Evolutionary conservation across 2,888 invertebrate genomes (phyloP), one percentile per base, ranked within the genome.

Genomic region (Fragum sueziense): DNA sequence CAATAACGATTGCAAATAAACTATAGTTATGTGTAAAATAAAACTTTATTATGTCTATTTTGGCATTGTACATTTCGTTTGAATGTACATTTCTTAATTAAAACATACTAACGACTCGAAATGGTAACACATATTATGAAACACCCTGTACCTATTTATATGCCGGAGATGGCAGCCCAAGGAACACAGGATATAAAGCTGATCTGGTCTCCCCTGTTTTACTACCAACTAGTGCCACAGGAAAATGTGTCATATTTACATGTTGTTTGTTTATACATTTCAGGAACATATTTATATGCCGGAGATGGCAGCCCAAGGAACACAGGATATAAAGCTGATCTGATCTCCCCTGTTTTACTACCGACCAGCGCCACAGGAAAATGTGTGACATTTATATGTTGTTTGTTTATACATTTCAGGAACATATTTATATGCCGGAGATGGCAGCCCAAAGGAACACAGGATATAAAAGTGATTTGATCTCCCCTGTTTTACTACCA

Each of bases 81-180:
- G n/a, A n/a, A n/a, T n/a, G n/a, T n/a, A n/a, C n/a, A n/a, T n/a
- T n/a, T n/a, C n/a, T n/a, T n/a, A n/a, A n/a, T n/a, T n/a, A n/a
- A n/a, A n/a, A n/a, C n/a, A n/a, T n/a, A n/a, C n/a, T n/a, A n/a
- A n/a, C n/a, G n/a, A n/a, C n/a, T n/a, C n/a, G n/a, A n/a, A n/a
- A n/a, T n/a, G n/a, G n/a, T n/a, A n/a, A n/a, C n/a, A n/a, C n/a
- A n/a, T n/a, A n/a, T n/a, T n/a, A n/a, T n/a, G n/a, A n/a, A n/a
- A n/a, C n/a, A n/a, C n/a, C n/a, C n/a, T n/a, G 95, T 34, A 95
- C 94, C 11, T 95, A 95, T 86, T 94, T 95, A 2, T 95, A 93
- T 89, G 94, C 95, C 59, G 95, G 95, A 87, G 94, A 95, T 0
- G 91, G 94, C 2, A 94, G 94, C 85, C 95, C 95, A 0, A 91